These are phyloP conservation scores for Sarcoramphus papa DNA, from an alignment of 2,797 vertebrate species.

Conservation along the genomic window DNA sequence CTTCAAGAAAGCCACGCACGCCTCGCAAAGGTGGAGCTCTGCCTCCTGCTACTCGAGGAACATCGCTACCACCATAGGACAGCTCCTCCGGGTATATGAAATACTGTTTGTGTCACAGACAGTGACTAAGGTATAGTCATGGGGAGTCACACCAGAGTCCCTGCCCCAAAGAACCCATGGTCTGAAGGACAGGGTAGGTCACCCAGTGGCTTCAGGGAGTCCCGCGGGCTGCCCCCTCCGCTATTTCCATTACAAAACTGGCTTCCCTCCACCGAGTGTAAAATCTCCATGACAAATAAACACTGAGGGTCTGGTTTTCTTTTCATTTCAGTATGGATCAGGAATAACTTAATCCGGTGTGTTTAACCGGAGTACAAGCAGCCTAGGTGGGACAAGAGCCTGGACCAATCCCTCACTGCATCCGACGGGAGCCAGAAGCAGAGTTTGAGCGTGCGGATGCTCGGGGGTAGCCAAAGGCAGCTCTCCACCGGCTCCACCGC, in stretches of 20 bases:
- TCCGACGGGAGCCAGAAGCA: background rate
- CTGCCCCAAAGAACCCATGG: accelerated
- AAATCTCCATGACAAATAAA: background rate
- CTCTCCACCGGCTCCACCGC: background rate
- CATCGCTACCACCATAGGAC: background rate
- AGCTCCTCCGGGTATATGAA: background rate
- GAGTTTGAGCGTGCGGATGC: background rate
- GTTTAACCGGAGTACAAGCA: background rate
- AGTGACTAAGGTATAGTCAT: background rate
- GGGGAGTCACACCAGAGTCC: background rate
- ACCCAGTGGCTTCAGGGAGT: background rate
- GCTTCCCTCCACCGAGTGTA: background rate
- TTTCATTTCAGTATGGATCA: background rate
- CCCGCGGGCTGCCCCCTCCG: background rate
- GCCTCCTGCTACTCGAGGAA: background rate
- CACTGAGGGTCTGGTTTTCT: background rate
- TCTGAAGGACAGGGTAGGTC: background rate
- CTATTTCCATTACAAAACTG: background rate
- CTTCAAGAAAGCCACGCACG: background rate
- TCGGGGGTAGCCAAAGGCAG: background rate
- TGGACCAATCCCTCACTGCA: background rate
- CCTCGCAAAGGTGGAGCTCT: background rate
- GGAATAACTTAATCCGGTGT: background rate
- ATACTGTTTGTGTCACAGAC: background rate
- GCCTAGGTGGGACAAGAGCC: background rate